Evolutionary conservation across 2,797 vertebrate genomes (phyloP).

Genomic region (Rhabdomys pumilio): DNA sequence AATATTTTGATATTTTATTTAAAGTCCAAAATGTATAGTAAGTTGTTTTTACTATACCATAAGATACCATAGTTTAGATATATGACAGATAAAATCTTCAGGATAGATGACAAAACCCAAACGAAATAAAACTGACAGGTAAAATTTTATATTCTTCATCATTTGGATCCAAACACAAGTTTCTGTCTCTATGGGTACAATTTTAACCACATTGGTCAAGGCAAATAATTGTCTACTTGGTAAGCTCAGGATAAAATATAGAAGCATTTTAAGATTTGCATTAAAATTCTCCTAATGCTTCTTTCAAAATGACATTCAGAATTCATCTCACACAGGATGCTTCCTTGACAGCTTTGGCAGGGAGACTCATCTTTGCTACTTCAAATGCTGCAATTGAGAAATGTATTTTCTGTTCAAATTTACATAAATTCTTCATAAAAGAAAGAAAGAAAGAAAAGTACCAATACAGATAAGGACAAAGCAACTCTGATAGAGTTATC

Average conservation of each 20-base stretch:
- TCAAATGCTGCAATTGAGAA: conserved; percentile 64
- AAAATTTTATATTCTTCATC: not conserved
- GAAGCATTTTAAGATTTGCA: conserved; percentile 65
- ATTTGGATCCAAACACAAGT: conserved; percentile 35
- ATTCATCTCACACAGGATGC: conserved; percentile 50
- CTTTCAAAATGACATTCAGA: conserved; percentile 69
- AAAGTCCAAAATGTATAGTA: not conserved
- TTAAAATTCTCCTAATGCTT: conserved; percentile 64
- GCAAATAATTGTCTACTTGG: conserved; percentile 19
- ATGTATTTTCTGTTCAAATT: conserved; percentile 70
- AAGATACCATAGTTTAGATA: not conserved
- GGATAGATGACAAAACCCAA: not conserved
- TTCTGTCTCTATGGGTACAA: conserved; percentile 15
- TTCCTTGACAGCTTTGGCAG: conserved; percentile 71
- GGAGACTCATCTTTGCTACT: conserved; percentile 50
- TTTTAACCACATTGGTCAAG: conserved; percentile 66
- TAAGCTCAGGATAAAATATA: conserved; percentile 58
- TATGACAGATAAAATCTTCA: conserved; percentile 37
- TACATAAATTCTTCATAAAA: conserved; percentile 54
- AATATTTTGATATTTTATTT: not conserved
- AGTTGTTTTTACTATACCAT: not conserved
- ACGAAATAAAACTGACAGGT: conserved; percentile 44
- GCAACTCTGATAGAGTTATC: not conserved
- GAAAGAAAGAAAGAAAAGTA: conserved; percentile 29
- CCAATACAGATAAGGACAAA: not conserved